Evolutionary conservation across 2,797 vertebrate genomes (phyloP).

Genomic region (Monodelphis domestica): DNA sequence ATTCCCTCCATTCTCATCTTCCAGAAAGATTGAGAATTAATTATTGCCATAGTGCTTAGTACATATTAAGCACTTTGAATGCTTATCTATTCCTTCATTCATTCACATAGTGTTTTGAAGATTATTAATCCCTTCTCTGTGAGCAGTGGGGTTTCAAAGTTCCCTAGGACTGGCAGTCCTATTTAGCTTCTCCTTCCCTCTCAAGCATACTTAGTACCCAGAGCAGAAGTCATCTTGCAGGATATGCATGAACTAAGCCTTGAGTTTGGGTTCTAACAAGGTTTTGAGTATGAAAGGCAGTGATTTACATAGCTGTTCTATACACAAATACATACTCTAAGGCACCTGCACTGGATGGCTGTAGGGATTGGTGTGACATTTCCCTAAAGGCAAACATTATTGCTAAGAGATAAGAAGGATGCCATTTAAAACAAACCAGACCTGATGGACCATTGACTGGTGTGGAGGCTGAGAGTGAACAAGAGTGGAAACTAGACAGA

Average conservation of each 20-base stretch:
- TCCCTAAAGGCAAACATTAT: neutral
- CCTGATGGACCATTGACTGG: neutral
- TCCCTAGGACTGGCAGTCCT: neutral
- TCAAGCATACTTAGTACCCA: neutral
- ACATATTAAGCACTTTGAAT: neutral
- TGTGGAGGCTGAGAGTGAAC: neutral
- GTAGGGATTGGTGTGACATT: neutral
- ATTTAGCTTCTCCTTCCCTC: neutral
- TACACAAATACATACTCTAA: neutral
- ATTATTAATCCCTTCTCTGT: neutral
- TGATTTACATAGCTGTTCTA: neutral
- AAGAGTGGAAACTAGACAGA: neutral
- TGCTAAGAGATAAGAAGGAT: neutral
- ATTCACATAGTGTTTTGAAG: neutral
- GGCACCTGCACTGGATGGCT: neutral
- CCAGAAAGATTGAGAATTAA: neutral
- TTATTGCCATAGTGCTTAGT: neutral
- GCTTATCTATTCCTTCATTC: neutral
- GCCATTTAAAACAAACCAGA: neutral
- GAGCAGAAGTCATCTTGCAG: conserved; percentile 28
- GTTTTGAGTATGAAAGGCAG: neutral
- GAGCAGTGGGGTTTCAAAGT: neutral
- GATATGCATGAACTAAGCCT: neutral
- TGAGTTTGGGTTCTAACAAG: neutral
- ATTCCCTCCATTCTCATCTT: neutral